Conservation (phyloP, 2,888 invertebrate genomes). For the Aquatica leii region DNA sequence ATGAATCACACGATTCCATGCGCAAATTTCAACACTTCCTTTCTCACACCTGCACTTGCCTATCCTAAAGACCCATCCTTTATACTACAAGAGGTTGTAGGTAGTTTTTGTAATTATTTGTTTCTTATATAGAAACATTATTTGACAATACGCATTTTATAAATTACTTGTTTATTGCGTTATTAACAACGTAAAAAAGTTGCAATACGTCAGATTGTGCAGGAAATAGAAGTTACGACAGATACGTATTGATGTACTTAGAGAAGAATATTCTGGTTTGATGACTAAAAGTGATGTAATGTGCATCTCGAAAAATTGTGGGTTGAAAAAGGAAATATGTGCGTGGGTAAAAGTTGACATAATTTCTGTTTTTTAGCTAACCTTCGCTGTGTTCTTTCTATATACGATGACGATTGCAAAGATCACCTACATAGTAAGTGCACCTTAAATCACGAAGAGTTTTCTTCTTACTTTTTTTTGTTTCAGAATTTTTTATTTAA, state of each 20-base stretch:
- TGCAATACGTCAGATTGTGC: no score
- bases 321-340: background rate
- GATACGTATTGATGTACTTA: no score
- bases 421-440: constrained; percentile 23
- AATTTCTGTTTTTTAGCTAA: constrained; percentile 40
- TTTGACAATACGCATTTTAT: background rate
- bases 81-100: constrained; percentile 26
- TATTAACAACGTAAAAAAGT: background rate
- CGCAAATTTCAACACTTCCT: constrained; percentile 43
- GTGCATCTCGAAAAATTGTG: constrained; percentile 5
- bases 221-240: background rate
- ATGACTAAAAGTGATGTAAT: constrained; percentile 13
- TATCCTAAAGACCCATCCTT: constrained; percentile 41
- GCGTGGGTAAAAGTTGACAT: constrained; percentile 41
- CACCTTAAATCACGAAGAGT: background rate
- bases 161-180: background rate
- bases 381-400: constrained; percentile 36
- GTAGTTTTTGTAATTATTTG: constrained; percentile 34
- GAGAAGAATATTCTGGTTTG: background rate
- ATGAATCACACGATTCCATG: constrained; percentile 26
- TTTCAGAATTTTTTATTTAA: no score
- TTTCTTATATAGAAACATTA: constrained; percentile 30
- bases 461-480: no score
- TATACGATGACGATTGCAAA: constrained; percentile 38
- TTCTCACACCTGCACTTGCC: constrained; percentile 46